These are phyloP conservation scores for Phoxinus phoxinus DNA, from an alignment of 2,113 vertebrate genomes.

Conservation along the genomic window DNA sequence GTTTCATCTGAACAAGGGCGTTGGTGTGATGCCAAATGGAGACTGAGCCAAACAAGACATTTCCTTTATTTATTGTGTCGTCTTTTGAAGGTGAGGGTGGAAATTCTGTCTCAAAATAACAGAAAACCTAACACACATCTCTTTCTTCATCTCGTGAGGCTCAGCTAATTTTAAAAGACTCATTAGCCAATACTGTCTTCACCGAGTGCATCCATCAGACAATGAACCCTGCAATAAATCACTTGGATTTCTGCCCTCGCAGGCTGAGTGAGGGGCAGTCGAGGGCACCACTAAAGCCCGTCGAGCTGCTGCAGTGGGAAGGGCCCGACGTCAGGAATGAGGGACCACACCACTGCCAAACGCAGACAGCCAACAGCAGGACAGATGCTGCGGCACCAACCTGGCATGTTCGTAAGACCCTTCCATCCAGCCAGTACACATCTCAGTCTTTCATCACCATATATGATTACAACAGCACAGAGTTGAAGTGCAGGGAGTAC, in stretches of 20 bases:
- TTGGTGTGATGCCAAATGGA: not conserved
- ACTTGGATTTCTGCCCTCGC: constrained; percentile 39
- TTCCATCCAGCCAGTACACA: not conserved
- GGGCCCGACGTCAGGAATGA: constrained; percentile 19
- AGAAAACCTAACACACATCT: constrained; percentile 67
- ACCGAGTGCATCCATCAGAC: constrained; percentile 33
- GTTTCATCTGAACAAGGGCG: not conserved
- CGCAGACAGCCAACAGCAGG: constrained; percentile 25
- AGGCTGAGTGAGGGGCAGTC: not conserved
- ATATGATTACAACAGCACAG: constrained; percentile 25
- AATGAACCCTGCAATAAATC: constrained; percentile 52
- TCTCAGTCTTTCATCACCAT: constrained; percentile 33
- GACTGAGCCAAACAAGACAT: not conserved
- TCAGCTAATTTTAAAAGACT: constrained; percentile 65
- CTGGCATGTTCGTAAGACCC: constrained; percentile 8
- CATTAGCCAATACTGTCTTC: constrained; percentile 57
- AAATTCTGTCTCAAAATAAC: constrained; percentile 34
- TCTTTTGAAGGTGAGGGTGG: not conserved
- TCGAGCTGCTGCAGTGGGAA: constrained; percentile 32
- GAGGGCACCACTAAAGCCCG: constrained; percentile 7
- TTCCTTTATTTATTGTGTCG: not conserved
- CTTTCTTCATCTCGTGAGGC: constrained; percentile 62
- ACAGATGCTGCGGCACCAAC: constrained; percentile 35
- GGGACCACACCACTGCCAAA: constrained; percentile 2
- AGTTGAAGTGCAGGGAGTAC: constrained; percentile 37